A percentile compares a stretch with the other conserved stretches of the same genome.
Conservation (phyloP, 2,888 invertebrate genomes). For the Rhagophthalmus giganteus region DNA sequence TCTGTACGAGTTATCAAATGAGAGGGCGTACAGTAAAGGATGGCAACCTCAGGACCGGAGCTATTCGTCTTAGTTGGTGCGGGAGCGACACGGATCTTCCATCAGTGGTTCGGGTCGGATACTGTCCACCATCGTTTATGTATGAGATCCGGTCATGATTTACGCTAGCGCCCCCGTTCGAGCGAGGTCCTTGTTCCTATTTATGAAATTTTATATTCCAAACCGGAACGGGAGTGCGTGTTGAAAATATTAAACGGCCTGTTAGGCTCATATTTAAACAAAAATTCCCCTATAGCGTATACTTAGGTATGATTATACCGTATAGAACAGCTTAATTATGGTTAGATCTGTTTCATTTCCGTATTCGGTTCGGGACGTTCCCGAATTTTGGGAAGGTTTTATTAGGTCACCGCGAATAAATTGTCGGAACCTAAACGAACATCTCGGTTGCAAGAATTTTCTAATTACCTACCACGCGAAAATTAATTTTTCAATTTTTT, state of each 20-base stretch:
- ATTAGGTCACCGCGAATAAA: background rate
- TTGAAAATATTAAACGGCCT: conserved; percentile 20
- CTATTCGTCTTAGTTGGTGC: conserved; percentile 47
- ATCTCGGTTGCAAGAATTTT: too few relatives aligned
- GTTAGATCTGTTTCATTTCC: too few relatives aligned
- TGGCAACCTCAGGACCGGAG: conserved; percentile 13
- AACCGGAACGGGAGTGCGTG: conserved; percentile 19
- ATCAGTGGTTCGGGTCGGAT: conserved; percentile 41
- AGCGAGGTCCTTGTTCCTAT: conserved; percentile 31
- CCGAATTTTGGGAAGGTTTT: too few relatives aligned
- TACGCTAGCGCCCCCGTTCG: conserved; percentile 31
- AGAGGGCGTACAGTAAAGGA: conserved; percentile 5
- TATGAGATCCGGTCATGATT: conserved; percentile 45
- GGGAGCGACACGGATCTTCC: conserved; percentile 47
- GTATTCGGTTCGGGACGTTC: too few relatives aligned
- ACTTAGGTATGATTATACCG: too few relatives aligned
- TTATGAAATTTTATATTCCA: conserved; percentile 30
- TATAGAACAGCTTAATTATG: too few relatives aligned
- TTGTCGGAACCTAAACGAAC: too few relatives aligned
- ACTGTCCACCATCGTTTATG: conserved; percentile 44
- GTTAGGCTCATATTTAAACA: conserved; percentile 10
- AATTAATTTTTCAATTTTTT: too few relatives aligned
- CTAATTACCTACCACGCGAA: too few relatives aligned
- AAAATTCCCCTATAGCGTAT: too few relatives aligned
- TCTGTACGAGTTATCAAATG: background rate